A percentile compares a stretch with the other conserved stretches of the same genome.
Conservation (phyloP, 2,113 vertebrate species). For the Melospiza melodia region DNA sequence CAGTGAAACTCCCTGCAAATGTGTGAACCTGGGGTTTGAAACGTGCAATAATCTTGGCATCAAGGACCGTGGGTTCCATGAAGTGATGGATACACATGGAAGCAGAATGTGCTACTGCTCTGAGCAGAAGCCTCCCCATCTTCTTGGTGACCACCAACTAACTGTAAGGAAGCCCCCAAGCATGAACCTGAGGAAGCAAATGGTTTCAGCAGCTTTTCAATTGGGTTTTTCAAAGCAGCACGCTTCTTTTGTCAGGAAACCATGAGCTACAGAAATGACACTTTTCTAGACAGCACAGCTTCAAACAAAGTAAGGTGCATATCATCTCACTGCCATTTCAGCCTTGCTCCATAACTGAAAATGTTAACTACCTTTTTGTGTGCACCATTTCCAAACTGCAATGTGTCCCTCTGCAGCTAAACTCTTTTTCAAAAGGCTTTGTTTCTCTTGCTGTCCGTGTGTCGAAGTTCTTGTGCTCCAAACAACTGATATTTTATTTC, state of each 20-base stretch:
- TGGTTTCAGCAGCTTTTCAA: fast-evolving
- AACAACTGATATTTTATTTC: conserved; percentile 24
- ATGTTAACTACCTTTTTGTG: background rate
- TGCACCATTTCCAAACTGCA: background rate
- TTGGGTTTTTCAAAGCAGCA: background rate
- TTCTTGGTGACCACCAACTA: background rate
- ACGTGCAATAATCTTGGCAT: background rate
- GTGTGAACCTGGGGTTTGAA: background rate
- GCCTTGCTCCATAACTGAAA: background rate
- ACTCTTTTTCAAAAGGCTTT: background rate
- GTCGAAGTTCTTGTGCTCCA: background rate
- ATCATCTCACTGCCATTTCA: background rate
- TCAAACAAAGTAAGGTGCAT: background rate
- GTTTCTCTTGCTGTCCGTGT: background rate
- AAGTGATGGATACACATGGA: background rate
- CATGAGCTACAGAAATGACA: background rate
- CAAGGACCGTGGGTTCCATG: fast-evolving
- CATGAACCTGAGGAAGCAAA: background rate
- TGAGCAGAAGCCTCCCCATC: background rate
- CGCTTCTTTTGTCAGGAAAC: background rate
- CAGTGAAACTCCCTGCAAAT: background rate
- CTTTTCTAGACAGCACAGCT: background rate
- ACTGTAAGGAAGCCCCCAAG: background rate
- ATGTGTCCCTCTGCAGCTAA: background rate
- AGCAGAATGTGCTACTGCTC: background rate